Evolutionary conservation across 2,797 vertebrate species (phyloP), one percentile per base, ranked within the genome.

Genomic region (Hoplostethus atlanticus): DNA sequence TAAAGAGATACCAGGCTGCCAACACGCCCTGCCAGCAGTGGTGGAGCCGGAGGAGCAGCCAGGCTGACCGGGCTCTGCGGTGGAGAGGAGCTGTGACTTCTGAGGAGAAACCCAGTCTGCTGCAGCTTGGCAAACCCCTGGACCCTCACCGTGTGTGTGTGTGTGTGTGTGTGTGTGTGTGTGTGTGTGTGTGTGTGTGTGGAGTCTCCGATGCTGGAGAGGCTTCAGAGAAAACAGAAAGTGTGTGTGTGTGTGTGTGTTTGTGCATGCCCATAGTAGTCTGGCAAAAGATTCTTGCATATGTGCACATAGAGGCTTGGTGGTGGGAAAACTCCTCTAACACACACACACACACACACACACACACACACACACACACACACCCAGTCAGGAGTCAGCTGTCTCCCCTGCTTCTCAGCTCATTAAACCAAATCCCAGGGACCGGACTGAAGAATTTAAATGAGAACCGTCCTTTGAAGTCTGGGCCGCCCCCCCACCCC

Each of bases 391-490:
- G 84, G 89, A 95, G 92, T 92, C 93, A 85, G 83, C 92, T 95
- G 95, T 94, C 91, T 88, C 80, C 72, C 83, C 72, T 80, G 88
- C 88, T 88, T 89, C 91, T 93, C 87, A 94, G 79, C 92, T 94
- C 71, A 61, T 95, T 96, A 95, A 94, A 93, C 68, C 86, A 93
- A 86, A 89, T 89, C 91, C 89, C 84, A 73, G 53, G n/a, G 61
- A 91, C 87, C 77, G 80, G 87, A 88, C 86, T 80, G 90, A 95
- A 92, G 90, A 94, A 95, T 91, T 89, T 94, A 90, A 94, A 94
- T 91, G 92, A 94, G 90, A 78, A 80, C 77, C 87, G 66, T 60
- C 62, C 79, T 94, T 91, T 85, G 90, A 94, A 90, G 91, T 93
- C 85, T 80, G 79, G 74, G 80, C 77, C 83, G 67, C 79, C 81